Conservation (phyloP, 2,888 invertebrate species). For the Pterostichus madidus region DNA sequence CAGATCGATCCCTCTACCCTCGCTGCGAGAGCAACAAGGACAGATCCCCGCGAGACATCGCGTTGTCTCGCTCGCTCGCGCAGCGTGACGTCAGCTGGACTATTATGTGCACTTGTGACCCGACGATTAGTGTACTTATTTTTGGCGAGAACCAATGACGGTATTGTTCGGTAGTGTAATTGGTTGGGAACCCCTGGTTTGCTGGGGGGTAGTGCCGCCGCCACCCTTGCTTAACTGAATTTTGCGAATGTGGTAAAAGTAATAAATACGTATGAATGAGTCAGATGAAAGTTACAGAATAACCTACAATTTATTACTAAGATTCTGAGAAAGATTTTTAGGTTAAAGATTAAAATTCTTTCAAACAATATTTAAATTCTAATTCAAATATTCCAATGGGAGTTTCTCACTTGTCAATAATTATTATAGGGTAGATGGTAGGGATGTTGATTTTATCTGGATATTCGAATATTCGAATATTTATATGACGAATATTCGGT, state of each 20-base stretch:
- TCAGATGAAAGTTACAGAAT: too few species aligned
- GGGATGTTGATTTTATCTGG: too few species aligned
- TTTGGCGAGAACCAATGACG: neutral
- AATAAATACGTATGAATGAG: neutral
- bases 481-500: too few species aligned
- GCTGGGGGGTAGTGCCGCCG: neutral
- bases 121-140: slow-evolving; percentile 18
- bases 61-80: neutral
- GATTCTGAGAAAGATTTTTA: too few species aligned
- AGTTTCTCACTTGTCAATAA: too few species aligned
- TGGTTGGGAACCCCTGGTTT: neutral
- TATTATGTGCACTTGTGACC: slow-evolving; percentile 53
- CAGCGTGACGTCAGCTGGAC: slow-evolving; percentile 16
- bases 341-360: too few species aligned
- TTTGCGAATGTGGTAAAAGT: neutral
- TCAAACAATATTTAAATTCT: too few species aligned
- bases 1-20: neutral
- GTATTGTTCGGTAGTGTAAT: slow-evolving; percentile 28
- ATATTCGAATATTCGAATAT: too few species aligned
- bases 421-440: too few species aligned
- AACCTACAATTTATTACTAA: too few species aligned
- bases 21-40: neutral
- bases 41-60: slow-evolving; percentile 8
- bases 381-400: too few species aligned
- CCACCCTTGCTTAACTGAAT: too few species aligned